Base-by-base conservation (phyloP, 64 coral and sea anemone species). In the Montipora efflorescens region DNA sequence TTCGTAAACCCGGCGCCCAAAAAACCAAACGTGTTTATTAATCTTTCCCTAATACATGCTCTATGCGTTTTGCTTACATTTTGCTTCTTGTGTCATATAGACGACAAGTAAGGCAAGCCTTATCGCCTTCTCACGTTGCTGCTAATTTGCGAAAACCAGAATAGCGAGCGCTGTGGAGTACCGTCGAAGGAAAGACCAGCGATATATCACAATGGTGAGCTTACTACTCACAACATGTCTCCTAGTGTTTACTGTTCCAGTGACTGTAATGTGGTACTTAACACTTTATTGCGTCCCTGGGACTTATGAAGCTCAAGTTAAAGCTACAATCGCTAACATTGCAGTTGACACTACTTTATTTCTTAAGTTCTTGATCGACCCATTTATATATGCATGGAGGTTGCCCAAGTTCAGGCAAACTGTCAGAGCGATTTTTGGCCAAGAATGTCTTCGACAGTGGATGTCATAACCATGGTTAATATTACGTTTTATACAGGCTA, bases 341-440 rank as follows among this genome's bases (percentile, higher is more conserved):
- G 21, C 89, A 48, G 48, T 89, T 1, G 91, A 96, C 71, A 53
- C 91, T 5, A 93, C 75, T 44, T 80, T 96, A 14, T 96, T 87
- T 74, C 76, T 96, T 8, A 96, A 93, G 79, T 96, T 93, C 78
- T 74, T 96, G 1, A 89, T 96, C 13, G 95, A 96, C 23, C 90
- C 95, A 6, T 96, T 96, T 36, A 93, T 96, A 14, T 96, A 96
- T 28, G 95, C 90, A 20, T 89, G 84, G 84, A 50, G 95, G 21
- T 71, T 92, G 8, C 87, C 86, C 8, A 93, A 93, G 74, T 96
- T 93, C 51, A 62, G 95, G 47, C 52, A 73, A 28, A 79, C 90
- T 5, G 53, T 90, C 16, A 64, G 49, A 0, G 82, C 20, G 3
- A 76, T 75, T 83, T 92, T 47, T 48, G 7, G 7, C n/a, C 47